phyloP scores from a whole-genome alignment of 2,113 vertebrate species.

The Sebastes schlegelii region DNA sequence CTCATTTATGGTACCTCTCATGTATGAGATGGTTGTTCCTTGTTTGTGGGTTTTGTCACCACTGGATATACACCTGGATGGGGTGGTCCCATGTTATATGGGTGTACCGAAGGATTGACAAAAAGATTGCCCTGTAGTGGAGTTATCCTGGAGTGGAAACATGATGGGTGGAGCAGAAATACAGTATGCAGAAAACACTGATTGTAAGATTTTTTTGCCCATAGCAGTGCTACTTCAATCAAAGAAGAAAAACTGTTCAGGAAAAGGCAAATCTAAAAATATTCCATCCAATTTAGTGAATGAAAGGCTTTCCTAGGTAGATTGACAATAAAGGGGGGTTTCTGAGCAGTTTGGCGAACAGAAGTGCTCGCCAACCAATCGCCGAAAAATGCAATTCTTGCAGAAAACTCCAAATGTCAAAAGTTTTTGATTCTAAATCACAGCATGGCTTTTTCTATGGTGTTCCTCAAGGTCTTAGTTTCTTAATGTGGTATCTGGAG shows the following conservation, averaged over 20 bases:
- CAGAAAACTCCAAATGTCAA: too few species aligned
- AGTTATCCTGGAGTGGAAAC: not conserved
- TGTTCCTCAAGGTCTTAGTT: too few species aligned
- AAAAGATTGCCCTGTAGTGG: not conserved
- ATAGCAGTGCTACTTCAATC: not conserved
- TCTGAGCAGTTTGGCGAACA: too few species aligned
- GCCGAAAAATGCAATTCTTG: too few species aligned
- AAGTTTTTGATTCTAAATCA: too few species aligned
- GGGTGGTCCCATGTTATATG: not conserved
- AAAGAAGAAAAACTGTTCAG: not conserved
- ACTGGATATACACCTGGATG: conserved; percentile 6
- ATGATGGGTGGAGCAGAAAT: not conserved
- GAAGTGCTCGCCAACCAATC: too few species aligned
- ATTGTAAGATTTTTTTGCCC: not conserved
- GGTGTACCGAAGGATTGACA: not conserved
- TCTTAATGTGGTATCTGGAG: too few species aligned
- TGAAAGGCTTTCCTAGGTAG: too few species aligned
- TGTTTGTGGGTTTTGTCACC: conserved; percentile 44
- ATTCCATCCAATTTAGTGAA: too few species aligned
- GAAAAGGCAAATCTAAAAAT: too few species aligned
- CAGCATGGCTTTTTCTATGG: too few species aligned
- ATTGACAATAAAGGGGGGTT: too few species aligned
- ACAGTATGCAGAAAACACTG: not conserved
- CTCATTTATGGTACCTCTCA: conserved; percentile 19
- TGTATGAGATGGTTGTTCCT: conserved; percentile 15